These are phyloP conservation scores for Hylaeus volcanicus DNA, from an alignment of 1,140 invertebrate genomes.

Conservation along the genomic window DNA sequence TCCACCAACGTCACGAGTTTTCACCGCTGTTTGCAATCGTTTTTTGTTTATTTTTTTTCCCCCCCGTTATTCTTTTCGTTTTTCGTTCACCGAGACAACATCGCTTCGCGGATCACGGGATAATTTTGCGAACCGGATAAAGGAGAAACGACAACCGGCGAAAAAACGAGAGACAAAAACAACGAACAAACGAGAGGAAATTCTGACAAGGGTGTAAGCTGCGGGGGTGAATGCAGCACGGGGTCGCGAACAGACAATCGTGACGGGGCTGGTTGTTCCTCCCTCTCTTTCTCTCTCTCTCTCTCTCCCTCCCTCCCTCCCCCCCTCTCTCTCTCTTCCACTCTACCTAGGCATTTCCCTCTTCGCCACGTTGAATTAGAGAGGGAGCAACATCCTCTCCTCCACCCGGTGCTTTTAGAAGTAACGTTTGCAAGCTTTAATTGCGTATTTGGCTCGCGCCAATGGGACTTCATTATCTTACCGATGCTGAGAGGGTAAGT, in stretches of 20 bases:
- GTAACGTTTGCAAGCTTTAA: constrained; percentile 53
- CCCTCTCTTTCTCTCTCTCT: background rate
- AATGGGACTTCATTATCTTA: constrained; percentile 54
- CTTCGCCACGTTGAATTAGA: constrained; percentile 35
- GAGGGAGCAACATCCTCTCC: background rate
- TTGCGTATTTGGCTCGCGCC: constrained; percentile 51
- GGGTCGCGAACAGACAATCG: constrained; percentile 34
- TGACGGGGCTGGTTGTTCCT: background rate
- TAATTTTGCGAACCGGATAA: constrained; percentile 12
- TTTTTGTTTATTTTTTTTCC: background rate
- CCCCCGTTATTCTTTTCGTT: background rate
- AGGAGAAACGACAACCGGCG: background rate
- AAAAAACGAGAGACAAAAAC: constrained; percentile 11
- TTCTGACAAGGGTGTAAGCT: constrained; percentile 1
- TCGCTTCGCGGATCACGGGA: background rate
- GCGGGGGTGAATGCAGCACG: constrained; percentile 9
- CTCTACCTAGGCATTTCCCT: background rate
- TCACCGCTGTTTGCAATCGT: too few relatives aligned
- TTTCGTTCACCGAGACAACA: background rate
- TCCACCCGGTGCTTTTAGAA: constrained; percentile 23
- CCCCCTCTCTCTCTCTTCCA: background rate
- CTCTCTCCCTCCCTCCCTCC: too few relatives aligned
- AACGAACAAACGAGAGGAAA: constrained; percentile 11
- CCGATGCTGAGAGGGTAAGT: constrained; percentile 33
- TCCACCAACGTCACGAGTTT: background rate